phyloP scores from a whole-genome alignment of 2,113 vertebrate species.

The Typhlomys cinereus region DNA sequence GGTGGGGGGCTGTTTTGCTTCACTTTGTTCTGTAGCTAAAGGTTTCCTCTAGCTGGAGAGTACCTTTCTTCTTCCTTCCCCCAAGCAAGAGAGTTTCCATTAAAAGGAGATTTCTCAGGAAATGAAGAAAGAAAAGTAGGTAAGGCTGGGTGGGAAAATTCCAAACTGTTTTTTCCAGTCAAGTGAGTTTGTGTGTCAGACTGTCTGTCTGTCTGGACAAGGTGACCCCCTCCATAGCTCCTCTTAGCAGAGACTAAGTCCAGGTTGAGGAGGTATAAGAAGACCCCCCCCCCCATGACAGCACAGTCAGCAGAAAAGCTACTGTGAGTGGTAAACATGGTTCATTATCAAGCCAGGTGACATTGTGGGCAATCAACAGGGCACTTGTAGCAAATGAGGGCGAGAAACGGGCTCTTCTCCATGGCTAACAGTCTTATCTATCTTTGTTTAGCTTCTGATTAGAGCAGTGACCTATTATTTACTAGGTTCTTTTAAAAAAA shows the following conservation, averaged over 20 bases:
- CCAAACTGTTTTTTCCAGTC: background rate
- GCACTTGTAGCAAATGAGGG: background rate
- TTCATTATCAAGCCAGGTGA: background rate
- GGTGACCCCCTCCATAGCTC: background rate
- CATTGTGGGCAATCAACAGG: too few species aligned
- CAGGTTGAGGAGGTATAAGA: background rate
- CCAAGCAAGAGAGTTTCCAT: background rate
- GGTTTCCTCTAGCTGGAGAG: constrained; percentile 4
- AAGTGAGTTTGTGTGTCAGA: too few species aligned
- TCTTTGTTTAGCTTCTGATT: constrained; percentile 49
- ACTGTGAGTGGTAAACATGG: background rate
- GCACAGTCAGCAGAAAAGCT: background rate
- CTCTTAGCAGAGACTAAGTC: background rate
- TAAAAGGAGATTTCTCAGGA: constrained; percentile 18
- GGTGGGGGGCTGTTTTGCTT: background rate
- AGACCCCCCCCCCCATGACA: background rate
- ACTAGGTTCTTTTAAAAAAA: constrained; percentile 67
- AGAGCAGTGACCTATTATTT: constrained; percentile 62
- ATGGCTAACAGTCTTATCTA: background rate
- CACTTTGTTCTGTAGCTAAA: background rate
- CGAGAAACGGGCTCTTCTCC: background rate
- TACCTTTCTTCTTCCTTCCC: background rate
- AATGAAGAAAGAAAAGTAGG: constrained; percentile 1
- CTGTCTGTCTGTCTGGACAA: background rate
- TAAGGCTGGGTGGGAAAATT: constrained; percentile 27